Conservation (phyloP, 2,113 vertebrate genomes). For the Zootoca vivipara region DNA sequence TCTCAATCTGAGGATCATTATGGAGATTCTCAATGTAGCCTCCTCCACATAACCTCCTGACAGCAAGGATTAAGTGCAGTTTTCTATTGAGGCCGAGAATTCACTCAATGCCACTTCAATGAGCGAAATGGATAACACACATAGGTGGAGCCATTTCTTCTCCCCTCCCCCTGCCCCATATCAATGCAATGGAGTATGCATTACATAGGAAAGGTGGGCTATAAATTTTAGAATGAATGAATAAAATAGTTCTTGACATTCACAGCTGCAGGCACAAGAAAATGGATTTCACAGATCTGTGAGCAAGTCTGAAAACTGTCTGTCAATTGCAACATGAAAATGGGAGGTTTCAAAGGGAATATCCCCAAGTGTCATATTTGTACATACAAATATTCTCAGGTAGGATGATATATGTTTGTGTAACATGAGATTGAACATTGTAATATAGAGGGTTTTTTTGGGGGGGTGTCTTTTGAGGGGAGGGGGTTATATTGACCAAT, state of each 20-base stretch:
- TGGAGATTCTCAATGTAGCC: neutral
- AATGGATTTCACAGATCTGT: neutral
- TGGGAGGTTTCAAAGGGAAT: neutral
- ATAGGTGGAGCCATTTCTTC: neutral
- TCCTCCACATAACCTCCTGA: neutral
- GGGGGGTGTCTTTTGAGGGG: neutral
- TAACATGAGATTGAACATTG: neutral
- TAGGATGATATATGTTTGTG: neutral
- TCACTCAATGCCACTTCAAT: neutral
- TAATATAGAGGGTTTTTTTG: neutral
- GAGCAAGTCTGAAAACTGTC: no score
- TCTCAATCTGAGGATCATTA: neutral
- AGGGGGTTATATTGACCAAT: no score
- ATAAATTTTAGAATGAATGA: neutral
- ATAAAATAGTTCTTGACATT: neutral
- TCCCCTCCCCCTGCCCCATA: neutral
- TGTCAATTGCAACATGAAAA: neutral
- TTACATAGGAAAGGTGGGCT: neutral
- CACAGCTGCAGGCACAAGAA: neutral
- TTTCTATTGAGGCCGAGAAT: neutral
- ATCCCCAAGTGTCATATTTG: neutral
- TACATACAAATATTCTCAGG: neutral
- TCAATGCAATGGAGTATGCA: neutral
- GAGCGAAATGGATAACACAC: neutral
- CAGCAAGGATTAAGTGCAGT: neutral